Evolutionary conservation across 2,797 vertebrate genomes (phyloP), one percentile per base, ranked within the genome.

Genomic region (Hypotaenidia philippensis): DNA sequence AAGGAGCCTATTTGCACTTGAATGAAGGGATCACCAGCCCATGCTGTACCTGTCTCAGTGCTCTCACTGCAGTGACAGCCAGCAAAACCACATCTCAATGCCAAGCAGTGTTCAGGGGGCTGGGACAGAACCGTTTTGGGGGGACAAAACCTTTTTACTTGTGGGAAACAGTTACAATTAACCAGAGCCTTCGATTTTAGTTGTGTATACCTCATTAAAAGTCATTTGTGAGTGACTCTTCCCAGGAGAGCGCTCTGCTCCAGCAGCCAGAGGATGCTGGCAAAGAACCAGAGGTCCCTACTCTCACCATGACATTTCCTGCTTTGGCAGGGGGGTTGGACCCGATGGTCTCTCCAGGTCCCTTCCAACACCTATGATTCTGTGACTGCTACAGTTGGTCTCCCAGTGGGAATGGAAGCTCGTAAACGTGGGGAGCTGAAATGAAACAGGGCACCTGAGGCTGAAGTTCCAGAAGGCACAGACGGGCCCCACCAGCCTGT

Each of bases 401-500:
- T 88, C 70, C 56, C 83, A 77, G 49, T 10, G 45, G 22, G 74
- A 92, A 57, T 61, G 68, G 87, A 74, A 83, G 11, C 47, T 91
- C 21, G 21, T 53, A 79, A 76, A 90, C 53, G 25, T 78, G 50
- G 10, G 13, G 13, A 72, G 29, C 15, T 0, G 0, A 79, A 66
- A 3, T 31, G 74, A 91, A 61, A 76, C 21, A 76, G 69, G 66
- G 55, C 95, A 99, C 99, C 82, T 97, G 80, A 98, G 97, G 72
- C 98, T 98, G 97, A 99, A 99, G 97, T 99, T 98, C 99, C 99
- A 99, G 97, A 99, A 99, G 70, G 98, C 99, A 68, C 99, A 99
- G 52, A 99, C 49, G 7, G 99, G 98, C 29, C 98, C 97, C 79
- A 98, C 95, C 44, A 98, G 89, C 7, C 96, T 97, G 3, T 94